These are phyloP conservation scores for Prenolepis imparis DNA, from an alignment of 2,888 invertebrate species.

Conservation along the genomic window DNA sequence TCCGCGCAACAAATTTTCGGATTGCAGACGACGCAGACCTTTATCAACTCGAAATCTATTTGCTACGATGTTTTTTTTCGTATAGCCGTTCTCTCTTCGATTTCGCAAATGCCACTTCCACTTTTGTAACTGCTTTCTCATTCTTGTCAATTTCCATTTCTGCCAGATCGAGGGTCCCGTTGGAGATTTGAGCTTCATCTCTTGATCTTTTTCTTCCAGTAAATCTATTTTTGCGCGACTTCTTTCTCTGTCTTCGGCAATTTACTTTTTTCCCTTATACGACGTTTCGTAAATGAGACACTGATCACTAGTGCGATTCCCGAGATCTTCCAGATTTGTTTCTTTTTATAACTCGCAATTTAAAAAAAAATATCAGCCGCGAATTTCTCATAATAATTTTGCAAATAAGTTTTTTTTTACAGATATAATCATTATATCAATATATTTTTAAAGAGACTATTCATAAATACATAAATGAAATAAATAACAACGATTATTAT, in stretches of 20 bases:
- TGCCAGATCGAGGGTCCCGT: not conserved
- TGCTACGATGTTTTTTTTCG: not conserved
- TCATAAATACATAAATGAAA: not conserved
- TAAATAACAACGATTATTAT: not conserved
- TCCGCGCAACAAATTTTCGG: slow-evolving; percentile 75
- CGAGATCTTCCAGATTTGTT: not conserved
- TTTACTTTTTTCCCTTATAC: not conserved
- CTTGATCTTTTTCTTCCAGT: slow-evolving; percentile 10
- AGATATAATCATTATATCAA: not conserved
- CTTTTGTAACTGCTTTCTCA: not conserved
- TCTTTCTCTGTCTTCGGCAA: not conserved
- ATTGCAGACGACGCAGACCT: slow-evolving; percentile 65
- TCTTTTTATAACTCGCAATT: slow-evolving; percentile 2
- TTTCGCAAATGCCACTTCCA: not conserved
- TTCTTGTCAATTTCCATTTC: not conserved
- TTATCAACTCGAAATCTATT: slow-evolving; percentile 43
- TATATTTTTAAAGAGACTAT: not conserved
- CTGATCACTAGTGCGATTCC: not conserved
- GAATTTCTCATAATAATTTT: slow-evolving; percentile 3
- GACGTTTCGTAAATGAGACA: not conserved
- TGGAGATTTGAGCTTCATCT: not conserved
- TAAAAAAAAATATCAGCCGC: not conserved
- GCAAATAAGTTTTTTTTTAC: too few relatives aligned
- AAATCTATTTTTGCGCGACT: not conserved
- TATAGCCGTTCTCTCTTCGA: not conserved